A percentile compares a stretch with the other conserved stretches of the same genome.
Evolutionary conservation across 1,140 invertebrate genomes (phyloP).

Genomic region (Galleria mellonella): DNA sequence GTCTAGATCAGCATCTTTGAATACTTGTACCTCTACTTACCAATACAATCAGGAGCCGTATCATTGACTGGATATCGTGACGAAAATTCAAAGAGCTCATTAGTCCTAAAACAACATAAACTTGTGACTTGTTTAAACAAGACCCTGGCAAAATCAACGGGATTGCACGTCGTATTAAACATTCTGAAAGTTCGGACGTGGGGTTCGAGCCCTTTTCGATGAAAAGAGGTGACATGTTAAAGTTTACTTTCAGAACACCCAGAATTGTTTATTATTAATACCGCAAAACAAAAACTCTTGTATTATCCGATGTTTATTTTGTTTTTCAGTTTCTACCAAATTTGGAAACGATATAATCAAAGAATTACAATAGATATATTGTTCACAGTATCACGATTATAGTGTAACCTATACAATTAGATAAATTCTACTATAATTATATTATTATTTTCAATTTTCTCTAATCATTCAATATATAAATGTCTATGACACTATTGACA

Average conservation of each 20-base stretch:
- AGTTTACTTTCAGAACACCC: slow-evolving; percentile 1
- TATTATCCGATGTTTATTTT: no score
- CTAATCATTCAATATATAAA: no score
- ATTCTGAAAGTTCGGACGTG: slow-evolving; percentile 10
- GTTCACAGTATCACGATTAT: no score
- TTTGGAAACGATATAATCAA: no score
- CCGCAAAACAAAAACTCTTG: no score
- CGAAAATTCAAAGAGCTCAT: slow-evolving; percentile 45
- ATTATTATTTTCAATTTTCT: no score
- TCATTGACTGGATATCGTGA: slow-evolving; percentile 28
- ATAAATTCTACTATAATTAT: no score
- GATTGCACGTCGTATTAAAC: slow-evolving; percentile 1
- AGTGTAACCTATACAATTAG: no score
- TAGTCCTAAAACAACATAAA: slow-evolving; percentile 60
- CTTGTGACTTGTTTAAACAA: slow-evolving; percentile 34
- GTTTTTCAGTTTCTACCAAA: no score
- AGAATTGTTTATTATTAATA: neutral
- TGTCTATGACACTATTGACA: no score
- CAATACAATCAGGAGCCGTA: slow-evolving; percentile 11
- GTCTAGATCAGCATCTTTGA: no score
- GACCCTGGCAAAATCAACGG: slow-evolving; percentile 20
- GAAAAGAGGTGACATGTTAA: slow-evolving; percentile 3
- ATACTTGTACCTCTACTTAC: no score
- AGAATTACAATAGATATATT: neutral
- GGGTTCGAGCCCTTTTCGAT: neutral